Base-by-base conservation (phyloP, 2,888 invertebrate genomes). In the Xestoiulus laeticollis region DNA sequence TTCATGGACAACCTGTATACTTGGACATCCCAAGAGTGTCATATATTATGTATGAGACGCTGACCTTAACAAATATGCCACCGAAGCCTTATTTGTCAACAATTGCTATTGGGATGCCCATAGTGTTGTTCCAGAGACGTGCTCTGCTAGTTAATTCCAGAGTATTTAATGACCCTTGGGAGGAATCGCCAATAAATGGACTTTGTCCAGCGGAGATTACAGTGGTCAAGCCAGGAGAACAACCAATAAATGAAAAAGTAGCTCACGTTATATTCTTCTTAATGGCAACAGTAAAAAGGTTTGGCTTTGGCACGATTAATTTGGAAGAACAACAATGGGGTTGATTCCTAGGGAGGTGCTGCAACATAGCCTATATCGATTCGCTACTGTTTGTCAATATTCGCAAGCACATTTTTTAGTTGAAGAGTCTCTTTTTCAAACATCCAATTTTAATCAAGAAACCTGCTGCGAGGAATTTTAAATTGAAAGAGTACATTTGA, bases 241-340 rank as follows among this genome's bases (percentile, higher is more conserved):
- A 26, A 26, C 68, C 68, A 26, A 68, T 68, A 68, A 68, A 68
- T 68, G 68, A 68, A 68, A 68, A 68, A 68, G 8, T n/a, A 68
- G n/a, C 26, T 26, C 22, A 22, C 68, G 68, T 68, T 22, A 26
- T 68, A 68, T 68, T 26, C 68, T 26, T 68, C 68, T 68, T 68
- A 68, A 68, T 68, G 68, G 68, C 68, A 68, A 68, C 68, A 68
- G n/a, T 68, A 68, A 68, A 68, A 68, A 68, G 68, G 68, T 68
- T 38, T 12, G 68, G 26, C 26, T n/a, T 68, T 68, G n/a, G 68
- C 68, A 22, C 68, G 68, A 22, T 68, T 68, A 68, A 26, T 68
- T 68, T 26, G 6, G n/a, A 26, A 68, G 26, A 68, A 68, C 68
- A 68, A 68, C 26, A 22, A 22, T 26, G 8, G 68, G 68, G 68